Evolutionary conservation across 2,888 invertebrate species (phyloP).

Genomic region (Volucella bombylans): DNA sequence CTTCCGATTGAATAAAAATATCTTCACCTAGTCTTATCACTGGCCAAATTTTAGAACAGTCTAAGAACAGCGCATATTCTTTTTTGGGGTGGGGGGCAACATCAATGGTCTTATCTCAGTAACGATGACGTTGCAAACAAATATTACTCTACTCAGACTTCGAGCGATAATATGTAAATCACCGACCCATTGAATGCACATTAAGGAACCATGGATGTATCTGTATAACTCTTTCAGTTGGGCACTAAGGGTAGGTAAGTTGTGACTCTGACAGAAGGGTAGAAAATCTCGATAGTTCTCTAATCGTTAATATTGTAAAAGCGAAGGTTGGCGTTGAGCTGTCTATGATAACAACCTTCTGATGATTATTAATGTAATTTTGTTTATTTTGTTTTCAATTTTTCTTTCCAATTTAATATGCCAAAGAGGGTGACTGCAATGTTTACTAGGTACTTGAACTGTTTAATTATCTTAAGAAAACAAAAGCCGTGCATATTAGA

Average conservation of each 20-base stretch:
- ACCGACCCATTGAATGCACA: background rate
- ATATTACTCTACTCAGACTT: background rate
- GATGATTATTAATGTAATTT: conserved; percentile 35
- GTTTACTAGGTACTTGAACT: conserved; percentile 18
- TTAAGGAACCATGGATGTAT: background rate
- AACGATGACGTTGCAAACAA: conserved; percentile 7
- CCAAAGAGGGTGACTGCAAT: conserved; percentile 13
- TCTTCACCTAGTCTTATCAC: background rate
- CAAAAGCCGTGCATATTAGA: background rate
- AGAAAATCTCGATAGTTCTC: background rate
- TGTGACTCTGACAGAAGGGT: conserved; percentile 6
- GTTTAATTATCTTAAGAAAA: conserved; percentile 32
- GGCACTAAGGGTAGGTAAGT: conserved; percentile 15
- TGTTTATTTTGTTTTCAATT: background rate
- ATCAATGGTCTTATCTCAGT: background rate
- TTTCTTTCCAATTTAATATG: background rate
- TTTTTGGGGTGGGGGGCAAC: background rate
- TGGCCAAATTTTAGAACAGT: background rate
- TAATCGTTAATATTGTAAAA: conserved; percentile 31
- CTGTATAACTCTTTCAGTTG: background rate
- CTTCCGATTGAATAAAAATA: background rate
- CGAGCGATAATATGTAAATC: background rate
- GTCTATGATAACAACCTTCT: conserved; percentile 34
- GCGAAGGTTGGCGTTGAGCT: background rate
- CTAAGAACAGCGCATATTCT: background rate